phyloP scores from a whole-genome alignment of 2,888 invertebrate species.

The Dascillus cervinus region DNA sequence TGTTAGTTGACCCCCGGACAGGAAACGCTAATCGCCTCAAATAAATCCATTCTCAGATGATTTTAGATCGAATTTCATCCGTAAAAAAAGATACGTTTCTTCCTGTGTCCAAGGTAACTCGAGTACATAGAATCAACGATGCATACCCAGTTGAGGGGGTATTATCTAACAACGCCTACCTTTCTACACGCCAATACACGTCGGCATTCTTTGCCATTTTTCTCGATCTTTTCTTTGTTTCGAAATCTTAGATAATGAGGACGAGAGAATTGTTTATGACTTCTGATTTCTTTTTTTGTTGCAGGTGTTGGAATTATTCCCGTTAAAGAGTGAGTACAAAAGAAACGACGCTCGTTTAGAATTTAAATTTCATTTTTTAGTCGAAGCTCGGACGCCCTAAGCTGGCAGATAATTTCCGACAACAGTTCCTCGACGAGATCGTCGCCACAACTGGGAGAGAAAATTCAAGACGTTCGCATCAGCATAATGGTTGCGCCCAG shows the following conservation, averaged over 20 bases:
- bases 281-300: constrained; percentile 43
- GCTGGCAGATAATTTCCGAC: constrained; percentile 74
- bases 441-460: constrained; percentile 48
- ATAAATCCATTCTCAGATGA: too few relatives aligned
- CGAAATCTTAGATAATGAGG: too few relatives aligned
- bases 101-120: constrained; percentile 23
- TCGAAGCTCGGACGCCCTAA: constrained; percentile 66
- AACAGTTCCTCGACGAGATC: constrained; percentile 45
- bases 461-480: constrained; percentile 61
- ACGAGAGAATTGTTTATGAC: too few relatives aligned
- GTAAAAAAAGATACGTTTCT: too few relatives aligned
- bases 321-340: constrained; percentile 88
- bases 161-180: constrained; percentile 21
- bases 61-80: too few relatives aligned
- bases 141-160: constrained; percentile 12
- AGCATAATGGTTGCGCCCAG: constrained; percentile 74
- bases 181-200: constrained; percentile 5
- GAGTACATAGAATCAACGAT: constrained; percentile 23
- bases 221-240: not conserved
- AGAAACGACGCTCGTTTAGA: too few relatives aligned
- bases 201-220: constrained; percentile 11
- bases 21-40: too few relatives aligned
- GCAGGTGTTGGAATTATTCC: constrained; percentile 91
- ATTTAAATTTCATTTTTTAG: constrained; percentile 45
- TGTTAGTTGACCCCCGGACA: too few relatives aligned